Percentiles rank a stretch among this genome's conserved stretches.
Conservation (phyloP, 2,888 invertebrate genomes). For the Ethmia dodecea region DNA sequence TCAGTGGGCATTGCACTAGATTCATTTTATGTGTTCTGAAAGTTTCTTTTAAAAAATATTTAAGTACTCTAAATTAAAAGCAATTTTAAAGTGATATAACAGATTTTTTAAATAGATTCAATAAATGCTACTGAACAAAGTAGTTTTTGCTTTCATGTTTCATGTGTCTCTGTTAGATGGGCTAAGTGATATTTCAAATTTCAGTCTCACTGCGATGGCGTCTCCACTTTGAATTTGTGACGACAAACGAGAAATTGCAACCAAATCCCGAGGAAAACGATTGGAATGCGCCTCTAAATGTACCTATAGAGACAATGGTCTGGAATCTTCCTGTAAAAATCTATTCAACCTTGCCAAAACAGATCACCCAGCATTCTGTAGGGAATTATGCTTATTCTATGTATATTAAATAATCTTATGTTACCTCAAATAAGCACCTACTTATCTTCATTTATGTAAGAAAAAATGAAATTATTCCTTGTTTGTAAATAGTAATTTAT, state of each 20-base stretch:
- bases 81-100: too few relatives aligned
- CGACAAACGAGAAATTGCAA: slow-evolving; percentile 82
- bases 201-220: slow-evolving; percentile 94
- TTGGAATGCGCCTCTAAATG: slow-evolving; percentile 90
- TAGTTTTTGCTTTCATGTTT: too few relatives aligned
- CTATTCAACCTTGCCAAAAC: slow-evolving; percentile 92
- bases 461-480: slow-evolving; percentile 1
- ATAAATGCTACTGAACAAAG: too few relatives aligned
- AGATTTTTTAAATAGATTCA: too few relatives aligned
- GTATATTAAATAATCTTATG: slow-evolving; percentile 35
- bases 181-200: too few relatives aligned
- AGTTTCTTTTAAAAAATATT: too few relatives aligned
- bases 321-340: slow-evolving; percentile 98
- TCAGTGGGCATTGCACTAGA: too few relatives aligned
- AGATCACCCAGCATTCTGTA: slow-evolving; percentile 82
- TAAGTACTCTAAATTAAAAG: too few relatives aligned
- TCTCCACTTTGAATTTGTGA: slow-evolving; percentile 98
- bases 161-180: too few relatives aligned
- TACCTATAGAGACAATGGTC: slow-evolving; percentile 98
- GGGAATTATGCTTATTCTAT: slow-evolving; percentile 68
- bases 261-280: slow-evolving; percentile 76
- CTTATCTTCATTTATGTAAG: neutral
- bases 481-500: slow-evolving; percentile 9
- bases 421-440: neutral
- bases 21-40: too few relatives aligned